phyloP scores from a whole-genome alignment of 2,888 invertebrate genomes.

The Hofmannophila pseudospretella region DNA sequence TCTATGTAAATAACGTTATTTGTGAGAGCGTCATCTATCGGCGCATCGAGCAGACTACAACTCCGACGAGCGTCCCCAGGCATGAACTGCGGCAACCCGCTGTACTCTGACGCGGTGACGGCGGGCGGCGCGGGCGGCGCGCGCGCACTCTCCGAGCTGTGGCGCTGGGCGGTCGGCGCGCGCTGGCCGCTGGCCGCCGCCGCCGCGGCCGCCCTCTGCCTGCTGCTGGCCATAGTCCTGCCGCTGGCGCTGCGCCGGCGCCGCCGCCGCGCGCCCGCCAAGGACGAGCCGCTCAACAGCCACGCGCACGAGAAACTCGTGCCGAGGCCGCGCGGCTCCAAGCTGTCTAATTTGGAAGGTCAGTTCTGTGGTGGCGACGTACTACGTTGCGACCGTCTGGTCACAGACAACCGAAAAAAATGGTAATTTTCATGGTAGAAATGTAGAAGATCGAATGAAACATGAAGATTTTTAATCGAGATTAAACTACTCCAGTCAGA shows the following conservation, averaged over 20 bases:
- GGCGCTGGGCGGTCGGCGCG: conserved; percentile 44
- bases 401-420: too few relatives aligned
- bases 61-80: too few relatives aligned
- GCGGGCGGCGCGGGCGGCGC: conserved; percentile 45
- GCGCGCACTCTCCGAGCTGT: conserved; percentile 37
- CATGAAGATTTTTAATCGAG: too few relatives aligned
- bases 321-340: conserved; percentile 54
- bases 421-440: too few relatives aligned
- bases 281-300: conserved; percentile 34
- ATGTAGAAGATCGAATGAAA: too few relatives aligned
- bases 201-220: conserved; percentile 35
- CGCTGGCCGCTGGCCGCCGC: conserved; percentile 44
- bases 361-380: conserved; percentile 51
- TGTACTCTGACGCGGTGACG: conserved; percentile 67
- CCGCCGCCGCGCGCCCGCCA: conserved; percentile 20
- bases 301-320: conserved; percentile 31
- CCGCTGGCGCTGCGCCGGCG: conserved; percentile 28
- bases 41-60: too few relatives aligned
- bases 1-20: too few relatives aligned
- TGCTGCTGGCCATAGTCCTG: conserved; percentile 28
- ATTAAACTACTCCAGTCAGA: too few relatives aligned
- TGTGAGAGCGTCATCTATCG: too few relatives aligned
- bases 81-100: conserved; percentile 71
- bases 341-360: conserved; percentile 82
- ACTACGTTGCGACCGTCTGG: too few relatives aligned